Evolutionary conservation across 2,797 vertebrate species (phyloP).

Genomic region (Enteromius paludinosus): DNA sequence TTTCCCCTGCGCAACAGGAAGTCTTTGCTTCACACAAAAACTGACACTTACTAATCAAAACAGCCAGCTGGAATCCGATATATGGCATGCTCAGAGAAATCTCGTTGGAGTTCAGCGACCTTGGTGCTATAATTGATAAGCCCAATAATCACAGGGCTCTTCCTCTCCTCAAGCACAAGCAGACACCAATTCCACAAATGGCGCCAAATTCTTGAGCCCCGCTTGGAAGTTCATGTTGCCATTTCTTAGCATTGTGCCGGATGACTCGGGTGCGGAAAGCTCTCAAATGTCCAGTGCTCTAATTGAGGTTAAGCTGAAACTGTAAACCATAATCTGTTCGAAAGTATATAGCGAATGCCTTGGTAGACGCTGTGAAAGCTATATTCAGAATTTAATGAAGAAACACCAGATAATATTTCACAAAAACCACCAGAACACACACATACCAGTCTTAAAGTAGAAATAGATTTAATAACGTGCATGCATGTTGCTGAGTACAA

Average conservation of each 20-base stretch:
- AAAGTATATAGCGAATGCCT: constrained; percentile 55
- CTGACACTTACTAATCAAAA: constrained; percentile 58
- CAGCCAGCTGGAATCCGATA: constrained; percentile 51
- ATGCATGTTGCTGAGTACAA: constrained; percentile 43
- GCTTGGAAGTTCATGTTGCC: constrained; percentile 64
- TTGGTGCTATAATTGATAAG: constrained; percentile 58
- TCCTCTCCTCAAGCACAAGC: constrained; percentile 41
- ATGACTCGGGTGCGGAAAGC: constrained; percentile 55
- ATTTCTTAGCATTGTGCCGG: constrained; percentile 47
- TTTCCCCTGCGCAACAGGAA: constrained; percentile 51
- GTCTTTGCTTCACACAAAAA: constrained; percentile 57
- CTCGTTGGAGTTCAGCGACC: background rate
- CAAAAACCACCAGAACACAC: constrained; percentile 55
- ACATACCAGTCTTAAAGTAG: constrained; percentile 20
- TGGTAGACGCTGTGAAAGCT: constrained; percentile 48
- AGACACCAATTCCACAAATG: constrained; percentile 58
- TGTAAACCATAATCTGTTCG: constrained; percentile 68
- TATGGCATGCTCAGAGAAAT: constrained; percentile 41
- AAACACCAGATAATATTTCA: constrained; percentile 59
- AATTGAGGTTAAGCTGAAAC: constrained; percentile 69
- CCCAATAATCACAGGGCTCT: constrained; percentile 54
- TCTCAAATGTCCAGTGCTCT: constrained; percentile 65
- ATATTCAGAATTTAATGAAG: constrained; percentile 62
- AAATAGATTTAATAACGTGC: constrained; percentile 43
- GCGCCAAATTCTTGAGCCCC: constrained; percentile 68